Evolutionary conservation across 2,888 invertebrate species (phyloP).

Genomic region (Amblyjoppa proteus): DNA sequence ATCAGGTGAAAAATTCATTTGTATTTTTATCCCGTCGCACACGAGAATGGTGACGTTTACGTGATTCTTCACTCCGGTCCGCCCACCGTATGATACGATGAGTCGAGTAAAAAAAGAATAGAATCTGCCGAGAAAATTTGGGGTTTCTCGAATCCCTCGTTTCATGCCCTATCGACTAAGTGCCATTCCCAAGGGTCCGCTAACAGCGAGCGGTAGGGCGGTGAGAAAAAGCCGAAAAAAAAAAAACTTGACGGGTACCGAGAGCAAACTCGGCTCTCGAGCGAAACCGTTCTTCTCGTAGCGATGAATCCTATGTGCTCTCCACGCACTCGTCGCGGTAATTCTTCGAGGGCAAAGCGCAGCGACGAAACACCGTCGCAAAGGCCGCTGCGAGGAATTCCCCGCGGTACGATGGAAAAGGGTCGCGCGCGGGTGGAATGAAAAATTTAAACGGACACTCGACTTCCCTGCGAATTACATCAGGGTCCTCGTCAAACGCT

Average conservation of each 20-base stretch:
- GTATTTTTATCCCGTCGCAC: slow-evolving; percentile 20
- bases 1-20: slow-evolving; percentile 25
- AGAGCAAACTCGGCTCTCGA: slow-evolving; percentile 43
- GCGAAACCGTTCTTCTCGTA: slow-evolving; percentile 30
- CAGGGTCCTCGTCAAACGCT: slow-evolving; percentile 28
- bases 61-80: slow-evolving; percentile 1
- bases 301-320: neutral
- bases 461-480: slow-evolving; percentile 47
- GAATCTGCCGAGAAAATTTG: slow-evolving; percentile 26
- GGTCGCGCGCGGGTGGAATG: slow-evolving; percentile 32
- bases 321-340: slow-evolving; percentile 18
- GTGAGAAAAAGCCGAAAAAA: slow-evolving; percentile 44
- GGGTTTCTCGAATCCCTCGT: slow-evolving; percentile 15
- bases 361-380: slow-evolving; percentile 11
- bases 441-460: slow-evolving; percentile 56
- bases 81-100: neutral
- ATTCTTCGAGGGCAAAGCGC: slow-evolving; percentile 28
- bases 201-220: slow-evolving; percentile 34
- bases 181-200: slow-evolving; percentile 53
- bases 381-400: slow-evolving; percentile 38
- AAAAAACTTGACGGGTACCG: slow-evolving; percentile 53
- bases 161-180: slow-evolving; percentile 25
- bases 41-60: slow-evolving; percentile 37
- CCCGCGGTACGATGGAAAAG: slow-evolving; percentile 40
- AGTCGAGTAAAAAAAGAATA: neutral